Conservation (phyloP, 1,140 invertebrate species). For the Phocides pigmalion region DNA sequence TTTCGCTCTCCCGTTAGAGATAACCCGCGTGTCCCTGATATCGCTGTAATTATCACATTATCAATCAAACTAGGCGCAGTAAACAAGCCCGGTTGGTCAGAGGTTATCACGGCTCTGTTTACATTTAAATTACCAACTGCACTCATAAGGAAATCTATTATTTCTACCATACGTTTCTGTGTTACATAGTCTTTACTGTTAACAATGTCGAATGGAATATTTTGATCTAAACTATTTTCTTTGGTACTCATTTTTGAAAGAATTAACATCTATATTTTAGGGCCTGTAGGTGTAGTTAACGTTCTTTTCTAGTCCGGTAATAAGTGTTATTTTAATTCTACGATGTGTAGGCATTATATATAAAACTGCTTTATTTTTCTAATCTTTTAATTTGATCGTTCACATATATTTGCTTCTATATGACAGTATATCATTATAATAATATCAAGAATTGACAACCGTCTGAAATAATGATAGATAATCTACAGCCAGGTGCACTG, state of each 20-base stretch:
- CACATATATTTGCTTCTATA: not conserved
- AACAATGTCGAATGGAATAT: conserved; percentile 10
- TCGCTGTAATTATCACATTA: conserved; percentile 54
- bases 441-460: not conserved
- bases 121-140: conserved; percentile 37
- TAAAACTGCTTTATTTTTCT: not conserved
- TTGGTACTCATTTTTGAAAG: not conserved
- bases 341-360: no score
- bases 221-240: not conserved
- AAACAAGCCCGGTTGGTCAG: conserved; percentile 50
- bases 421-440: not conserved
- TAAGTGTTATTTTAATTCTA: no score
- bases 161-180: not conserved
- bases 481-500: not conserved
- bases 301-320: no score
- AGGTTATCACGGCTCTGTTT: conserved; percentile 64
- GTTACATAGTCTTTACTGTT: conserved; percentile 1
- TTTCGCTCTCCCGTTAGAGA: conserved; percentile 35
- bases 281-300: no score
- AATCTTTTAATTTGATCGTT: not conserved
- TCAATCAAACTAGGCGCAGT: conserved; percentile 70
- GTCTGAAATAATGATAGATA: not conserved
- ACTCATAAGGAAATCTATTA: conserved; percentile 47
- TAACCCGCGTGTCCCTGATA: conserved; percentile 52
- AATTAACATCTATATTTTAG: not conserved